These are phyloP conservation scores for Abrostola tripartita DNA, from an alignment of 2,888 invertebrate species.

Conservation along the genomic window DNA sequence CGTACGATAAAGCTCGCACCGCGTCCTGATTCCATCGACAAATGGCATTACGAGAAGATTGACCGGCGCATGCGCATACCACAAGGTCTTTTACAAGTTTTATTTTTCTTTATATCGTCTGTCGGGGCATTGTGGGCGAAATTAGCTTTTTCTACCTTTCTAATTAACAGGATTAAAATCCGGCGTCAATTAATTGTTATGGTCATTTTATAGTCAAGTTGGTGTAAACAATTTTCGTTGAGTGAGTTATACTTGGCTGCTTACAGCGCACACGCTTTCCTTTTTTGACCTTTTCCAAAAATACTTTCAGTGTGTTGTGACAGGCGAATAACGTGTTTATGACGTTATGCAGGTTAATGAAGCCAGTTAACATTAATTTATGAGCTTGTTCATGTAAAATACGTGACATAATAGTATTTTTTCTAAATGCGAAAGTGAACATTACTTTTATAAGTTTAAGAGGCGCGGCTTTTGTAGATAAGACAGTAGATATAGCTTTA, in stretches of 20 bases:
- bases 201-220: slow-evolving; percentile 34
- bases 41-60: slow-evolving; percentile 73
- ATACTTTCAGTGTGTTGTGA: slow-evolving; percentile 61
- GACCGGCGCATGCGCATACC: slow-evolving; percentile 65
- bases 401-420: slow-evolving; percentile 54
- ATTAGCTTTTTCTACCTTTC: slow-evolving; percentile 51
- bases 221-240: slow-evolving; percentile 42
- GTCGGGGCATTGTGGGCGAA: slow-evolving; percentile 39
- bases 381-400: slow-evolving; percentile 41
- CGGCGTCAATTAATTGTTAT: slow-evolving; percentile 45
- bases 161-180: slow-evolving; percentile 49
- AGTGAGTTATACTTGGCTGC: slow-evolving; percentile 32
- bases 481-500: slow-evolving; percentile 13
- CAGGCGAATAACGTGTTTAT: slow-evolving; percentile 63
- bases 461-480: slow-evolving; percentile 41
- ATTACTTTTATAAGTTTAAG: slow-evolving; percentile 28
- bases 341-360: slow-evolving; percentile 59
- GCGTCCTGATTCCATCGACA: slow-evolving; percentile 65
- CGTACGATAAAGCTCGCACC: slow-evolving; percentile 43
- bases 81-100: slow-evolving; percentile 56
- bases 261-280: slow-evolving; percentile 76
- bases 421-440: slow-evolving; percentile 48
- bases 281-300: slow-evolving; percentile 79
- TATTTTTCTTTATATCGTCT: slow-evolving; percentile 46
- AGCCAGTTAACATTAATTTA: slow-evolving; percentile 57